phyloP scores from a whole-genome alignment of 2,888 invertebrate genomes.

The Caradrina clavipalpis region DNA sequence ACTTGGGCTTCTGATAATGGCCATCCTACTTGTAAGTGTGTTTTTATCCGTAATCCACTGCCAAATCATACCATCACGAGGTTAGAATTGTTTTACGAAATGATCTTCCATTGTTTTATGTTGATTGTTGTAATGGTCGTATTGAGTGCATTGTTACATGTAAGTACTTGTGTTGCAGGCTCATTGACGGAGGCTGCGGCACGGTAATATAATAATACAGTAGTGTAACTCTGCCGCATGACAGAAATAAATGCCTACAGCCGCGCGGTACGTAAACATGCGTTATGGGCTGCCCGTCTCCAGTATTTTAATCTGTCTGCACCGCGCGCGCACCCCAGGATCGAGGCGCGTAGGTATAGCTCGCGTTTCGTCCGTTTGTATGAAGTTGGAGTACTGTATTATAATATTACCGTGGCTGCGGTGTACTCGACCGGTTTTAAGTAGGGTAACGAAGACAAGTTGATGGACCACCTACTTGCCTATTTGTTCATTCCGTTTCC shows the following conservation, averaged over 20 bases:
- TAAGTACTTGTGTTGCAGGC: constrained; percentile 42
- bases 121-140: constrained; percentile 58
- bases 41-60: constrained; percentile 34
- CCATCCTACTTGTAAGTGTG: neutral
- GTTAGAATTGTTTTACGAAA: constrained; percentile 62
- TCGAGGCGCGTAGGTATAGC: no score
- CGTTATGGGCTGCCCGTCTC: no score
- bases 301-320: no score
- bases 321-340: no score
- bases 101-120: constrained; percentile 65
- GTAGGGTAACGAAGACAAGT: constrained; percentile 23
- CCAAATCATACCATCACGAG: constrained; percentile 45
- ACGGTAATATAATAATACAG: no score
- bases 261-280: no score
- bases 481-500: constrained; percentile 7
- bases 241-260: no score
- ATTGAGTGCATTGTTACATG: constrained; percentile 67
- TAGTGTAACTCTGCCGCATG: no score
- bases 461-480: constrained; percentile 1
- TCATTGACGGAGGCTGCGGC: constrained; percentile 54
- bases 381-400: no score
- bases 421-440: constrained; percentile 43
- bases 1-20: neutral
- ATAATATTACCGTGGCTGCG: no score
- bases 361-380: no score